Percentiles rank a stretch among this genome's conserved stretches.
These are phyloP conservation scores for Columba guinea DNA, from an alignment of 2,797 vertebrate genomes.

Conservation along the genomic window DNA sequence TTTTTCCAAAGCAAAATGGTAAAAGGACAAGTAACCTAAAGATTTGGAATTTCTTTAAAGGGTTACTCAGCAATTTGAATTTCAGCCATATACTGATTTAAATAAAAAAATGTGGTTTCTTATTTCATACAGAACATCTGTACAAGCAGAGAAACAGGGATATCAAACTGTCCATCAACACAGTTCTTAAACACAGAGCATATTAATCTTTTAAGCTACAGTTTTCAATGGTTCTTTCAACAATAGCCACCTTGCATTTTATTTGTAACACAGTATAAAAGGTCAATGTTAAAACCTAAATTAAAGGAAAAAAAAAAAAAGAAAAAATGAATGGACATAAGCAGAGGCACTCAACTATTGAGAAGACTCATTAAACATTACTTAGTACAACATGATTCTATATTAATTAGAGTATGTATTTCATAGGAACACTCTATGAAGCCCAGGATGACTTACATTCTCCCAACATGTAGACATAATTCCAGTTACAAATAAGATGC, in stretches of 20 bases:
- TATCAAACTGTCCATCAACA: not conserved
- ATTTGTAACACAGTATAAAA: not conserved
- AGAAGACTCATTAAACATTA: not conserved
- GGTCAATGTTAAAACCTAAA: not conserved
- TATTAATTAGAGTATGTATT: not conserved
- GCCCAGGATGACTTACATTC: not conserved
- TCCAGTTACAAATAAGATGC: not conserved
- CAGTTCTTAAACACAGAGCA: not conserved
- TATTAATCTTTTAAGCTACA: not conserved
- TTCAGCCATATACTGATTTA: not conserved
- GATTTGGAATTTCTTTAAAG: not conserved
- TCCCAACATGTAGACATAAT: not conserved
- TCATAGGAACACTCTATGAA: not conserved
- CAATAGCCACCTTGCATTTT: not conserved
- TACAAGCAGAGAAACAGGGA: not conserved
- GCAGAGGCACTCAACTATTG: not conserved
- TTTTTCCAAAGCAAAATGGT: not conserved
- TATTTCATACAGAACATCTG: not conserved
- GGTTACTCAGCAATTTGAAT: not conserved
- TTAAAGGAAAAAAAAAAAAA: no score
- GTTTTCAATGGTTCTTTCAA: not conserved
- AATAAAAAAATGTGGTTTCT: not conserved
- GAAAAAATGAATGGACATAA: not conserved
- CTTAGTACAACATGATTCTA: not conserved
- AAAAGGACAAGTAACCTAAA: not conserved